Evolutionary conservation across 2,113 vertebrate genomes (phyloP).

Genomic region (Tachysurus vachellii): DNA sequence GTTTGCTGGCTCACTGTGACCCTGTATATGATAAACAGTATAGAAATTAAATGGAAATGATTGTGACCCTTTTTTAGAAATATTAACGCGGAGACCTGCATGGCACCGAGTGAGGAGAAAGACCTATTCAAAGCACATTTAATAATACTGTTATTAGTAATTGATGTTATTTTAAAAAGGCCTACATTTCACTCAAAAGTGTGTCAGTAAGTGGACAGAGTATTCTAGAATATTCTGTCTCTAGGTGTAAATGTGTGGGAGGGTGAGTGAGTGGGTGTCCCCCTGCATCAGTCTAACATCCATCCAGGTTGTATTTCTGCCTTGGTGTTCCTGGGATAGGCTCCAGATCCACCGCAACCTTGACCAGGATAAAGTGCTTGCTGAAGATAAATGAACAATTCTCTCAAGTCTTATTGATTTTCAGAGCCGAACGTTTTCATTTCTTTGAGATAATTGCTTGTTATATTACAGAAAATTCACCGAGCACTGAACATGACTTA

Average conservation of each 20-base stretch:
- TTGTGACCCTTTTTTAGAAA: too few relatives aligned
- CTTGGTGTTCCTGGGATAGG: neutral
- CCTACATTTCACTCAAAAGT: neutral
- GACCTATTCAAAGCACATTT: neutral
- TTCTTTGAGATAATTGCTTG: constrained; percentile 29
- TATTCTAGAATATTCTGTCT: neutral
- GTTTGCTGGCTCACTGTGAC: too few relatives aligned
- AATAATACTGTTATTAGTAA: neutral
- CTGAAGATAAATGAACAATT: neutral
- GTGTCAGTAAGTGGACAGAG: neutral
- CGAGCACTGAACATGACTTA: constrained; percentile 82
- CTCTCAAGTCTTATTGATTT: constrained; percentile 31
- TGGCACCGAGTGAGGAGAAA: neutral
- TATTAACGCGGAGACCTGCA: neutral
- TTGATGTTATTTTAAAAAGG: neutral
- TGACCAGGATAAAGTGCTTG: neutral
- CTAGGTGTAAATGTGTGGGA: neutral
- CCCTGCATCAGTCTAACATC: neutral
- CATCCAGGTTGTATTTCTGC: neutral
- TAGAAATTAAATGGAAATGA: too few relatives aligned
- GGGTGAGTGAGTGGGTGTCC: too few relatives aligned
- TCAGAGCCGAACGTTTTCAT: constrained; percentile 10
- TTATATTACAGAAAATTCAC: constrained; percentile 83
- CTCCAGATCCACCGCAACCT: neutral
- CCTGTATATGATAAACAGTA: too few relatives aligned